Conservation (phyloP, 1,140 invertebrate species). For the Cyrtorhinus lividipennis region DNA sequence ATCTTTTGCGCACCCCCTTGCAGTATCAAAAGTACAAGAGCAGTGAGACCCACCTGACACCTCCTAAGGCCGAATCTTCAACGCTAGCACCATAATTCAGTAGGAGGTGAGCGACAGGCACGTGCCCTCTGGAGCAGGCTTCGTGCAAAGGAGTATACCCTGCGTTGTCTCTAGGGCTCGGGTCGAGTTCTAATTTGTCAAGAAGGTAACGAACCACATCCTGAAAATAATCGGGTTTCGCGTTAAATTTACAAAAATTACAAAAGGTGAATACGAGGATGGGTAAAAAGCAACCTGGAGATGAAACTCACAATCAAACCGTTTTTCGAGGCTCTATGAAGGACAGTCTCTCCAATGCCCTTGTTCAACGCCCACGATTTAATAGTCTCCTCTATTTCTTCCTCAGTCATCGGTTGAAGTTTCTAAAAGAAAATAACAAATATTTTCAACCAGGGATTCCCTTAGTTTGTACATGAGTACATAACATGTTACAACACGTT, state of each 20-base stretch:
- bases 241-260: conserved; percentile 17
- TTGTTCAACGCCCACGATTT: conserved; percentile 85
- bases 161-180: conserved; percentile 82
- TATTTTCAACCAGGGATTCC: too few species aligned
- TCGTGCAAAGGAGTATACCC: conserved; percentile 89
- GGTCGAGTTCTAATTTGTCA: conserved; percentile 62
- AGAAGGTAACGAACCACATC: conserved; percentile 82
- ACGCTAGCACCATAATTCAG: conserved; percentile 77
- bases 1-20: too few species aligned
- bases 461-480: too few species aligned
- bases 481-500: too few species aligned
- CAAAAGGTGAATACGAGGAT: too few species aligned
- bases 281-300: background rate
- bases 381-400: conserved; percentile 70
- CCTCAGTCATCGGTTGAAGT: conserved; percentile 34
- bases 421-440: conserved; percentile 16
- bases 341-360: conserved; percentile 76
- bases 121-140: conserved; percentile 70
- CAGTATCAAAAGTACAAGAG: too few species aligned
- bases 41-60: conserved; percentile 78
- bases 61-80: conserved; percentile 75
- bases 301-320: conserved; percentile 60
- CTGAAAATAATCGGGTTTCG: conserved; percentile 40
- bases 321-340: conserved; percentile 75
- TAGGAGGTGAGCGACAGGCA: conserved; percentile 69